phyloP scores from a whole-genome alignment of 2,797 vertebrate genomes.

The Psittacula echo region DNA sequence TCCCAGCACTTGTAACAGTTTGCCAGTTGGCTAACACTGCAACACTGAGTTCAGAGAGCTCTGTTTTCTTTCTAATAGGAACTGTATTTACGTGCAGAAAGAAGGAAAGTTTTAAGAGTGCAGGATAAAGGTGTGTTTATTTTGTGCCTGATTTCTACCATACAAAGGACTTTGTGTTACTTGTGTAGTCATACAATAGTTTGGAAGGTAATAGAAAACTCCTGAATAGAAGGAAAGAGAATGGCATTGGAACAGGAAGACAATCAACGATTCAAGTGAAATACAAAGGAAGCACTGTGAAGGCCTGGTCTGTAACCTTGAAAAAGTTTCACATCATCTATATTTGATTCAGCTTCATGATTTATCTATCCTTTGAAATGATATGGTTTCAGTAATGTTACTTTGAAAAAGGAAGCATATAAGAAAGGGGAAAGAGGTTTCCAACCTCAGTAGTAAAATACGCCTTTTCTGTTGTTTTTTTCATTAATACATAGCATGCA shows the following conservation, averaged over 20 bases:
- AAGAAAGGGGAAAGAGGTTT: not conserved
- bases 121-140: conserved; percentile 70
- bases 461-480: not conserved
- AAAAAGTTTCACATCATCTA: conserved; percentile 48
- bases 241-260: conserved; percentile 69
- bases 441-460: not conserved
- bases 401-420: not conserved
- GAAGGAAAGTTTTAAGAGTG: conserved; percentile 48
- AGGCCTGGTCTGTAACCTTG: conserved; percentile 29
- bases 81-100: not conserved
- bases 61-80: not conserved
- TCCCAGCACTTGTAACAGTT: not conserved
- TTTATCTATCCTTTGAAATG: conserved; percentile 50
- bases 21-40: not conserved
- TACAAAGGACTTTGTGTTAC: conserved; percentile 71
- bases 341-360: conserved; percentile 39
- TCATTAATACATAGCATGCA: not conserved
- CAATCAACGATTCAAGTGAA: conserved; percentile 64
- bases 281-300: conserved; percentile 74
- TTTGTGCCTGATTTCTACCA: conserved; percentile 42
- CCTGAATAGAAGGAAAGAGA: conserved; percentile 80
- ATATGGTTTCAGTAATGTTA: not conserved
- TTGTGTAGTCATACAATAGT: conserved; percentile 68
- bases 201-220: conserved; percentile 76
- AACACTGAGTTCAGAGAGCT: rapidly evolving